Conservation (phyloP, 2,113 vertebrate genomes). For the Sardina pilchardus region DNA sequence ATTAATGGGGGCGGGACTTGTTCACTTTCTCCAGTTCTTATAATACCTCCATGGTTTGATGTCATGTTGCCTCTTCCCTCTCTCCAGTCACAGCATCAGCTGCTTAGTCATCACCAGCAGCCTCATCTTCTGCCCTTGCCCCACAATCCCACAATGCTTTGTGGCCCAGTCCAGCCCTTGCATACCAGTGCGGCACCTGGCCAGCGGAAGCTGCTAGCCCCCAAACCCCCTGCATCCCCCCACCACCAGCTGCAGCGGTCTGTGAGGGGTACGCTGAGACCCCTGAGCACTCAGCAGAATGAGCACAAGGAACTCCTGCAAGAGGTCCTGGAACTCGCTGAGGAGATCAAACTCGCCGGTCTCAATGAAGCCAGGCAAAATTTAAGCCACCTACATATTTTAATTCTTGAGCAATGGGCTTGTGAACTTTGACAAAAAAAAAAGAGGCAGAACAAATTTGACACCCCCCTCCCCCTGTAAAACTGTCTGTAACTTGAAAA, state of each 20-base stretch:
- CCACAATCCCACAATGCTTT: neutral
- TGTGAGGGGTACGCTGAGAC: neutral
- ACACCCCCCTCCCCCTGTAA: no score
- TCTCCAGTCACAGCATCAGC: neutral
- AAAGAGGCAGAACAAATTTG: no score
- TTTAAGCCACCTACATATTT: no score
- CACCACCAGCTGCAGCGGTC: neutral
- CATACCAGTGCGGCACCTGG: neutral
- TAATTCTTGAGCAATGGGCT: no score
- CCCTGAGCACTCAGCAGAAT: neutral
- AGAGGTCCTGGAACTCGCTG: neutral
- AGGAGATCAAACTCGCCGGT: neutral
- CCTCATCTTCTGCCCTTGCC: neutral
- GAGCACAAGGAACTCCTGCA: neutral
- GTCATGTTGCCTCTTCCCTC: neutral
- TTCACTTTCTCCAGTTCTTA: no score
- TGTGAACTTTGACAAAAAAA: no score
- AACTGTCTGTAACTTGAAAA: no score
- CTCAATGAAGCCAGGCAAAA: neutral
- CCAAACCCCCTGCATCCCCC: neutral
- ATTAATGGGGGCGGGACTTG: no score
- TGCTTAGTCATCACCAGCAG: neutral
- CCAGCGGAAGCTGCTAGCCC: neutral
- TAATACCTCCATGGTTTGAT: neutral
- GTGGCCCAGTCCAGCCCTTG: neutral